phyloP scores from a whole-genome alignment of 2,113 vertebrate genomes.

The Solea senegalensis region DNA sequence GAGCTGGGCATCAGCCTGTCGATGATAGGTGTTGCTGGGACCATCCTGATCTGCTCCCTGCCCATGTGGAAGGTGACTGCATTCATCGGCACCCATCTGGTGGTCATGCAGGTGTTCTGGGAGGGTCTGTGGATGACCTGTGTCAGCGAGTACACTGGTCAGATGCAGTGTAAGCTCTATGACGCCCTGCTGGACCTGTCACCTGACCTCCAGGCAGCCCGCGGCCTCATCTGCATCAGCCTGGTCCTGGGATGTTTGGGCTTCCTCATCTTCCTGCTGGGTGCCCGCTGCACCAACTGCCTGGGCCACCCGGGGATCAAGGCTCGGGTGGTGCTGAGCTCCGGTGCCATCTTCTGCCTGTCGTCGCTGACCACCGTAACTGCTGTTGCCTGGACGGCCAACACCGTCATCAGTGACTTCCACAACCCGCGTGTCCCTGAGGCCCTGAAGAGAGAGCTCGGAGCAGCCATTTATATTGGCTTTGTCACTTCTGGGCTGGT shows the following conservation, averaged over 20 bases:
- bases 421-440: conserved; percentile 89
- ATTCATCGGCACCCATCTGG: conserved; percentile 87
- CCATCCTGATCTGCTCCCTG: conserved; percentile 86
- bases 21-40: conserved; percentile 81
- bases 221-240: conserved; percentile 84
- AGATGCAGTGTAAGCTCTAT: conserved; percentile 89
- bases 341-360: conserved; percentile 80
- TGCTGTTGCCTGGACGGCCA: conserved; percentile 90
- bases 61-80: conserved; percentile 91
- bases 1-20: conserved; percentile 84
- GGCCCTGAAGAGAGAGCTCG: conserved; percentile 90
- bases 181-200: conserved; percentile 87
- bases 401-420: conserved; percentile 89
- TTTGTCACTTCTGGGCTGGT: conserved; percentile 87
- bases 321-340: conserved; percentile 73
- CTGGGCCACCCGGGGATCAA: conserved; percentile 77
- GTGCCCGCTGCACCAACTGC: conserved; percentile 84
- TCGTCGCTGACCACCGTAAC: conserved; percentile 80
- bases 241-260: conserved; percentile 79
- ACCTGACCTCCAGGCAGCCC: conserved; percentile 82
- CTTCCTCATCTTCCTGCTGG: conserved; percentile 80
- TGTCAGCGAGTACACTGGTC: conserved; percentile 85
- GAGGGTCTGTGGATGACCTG: conserved; percentile 92
- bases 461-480: conserved; percentile 90
- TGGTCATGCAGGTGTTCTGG: conserved; percentile 89